Conservation (phyloP, 2,888 invertebrate genomes). For the Sinelater perroti region DNA sequence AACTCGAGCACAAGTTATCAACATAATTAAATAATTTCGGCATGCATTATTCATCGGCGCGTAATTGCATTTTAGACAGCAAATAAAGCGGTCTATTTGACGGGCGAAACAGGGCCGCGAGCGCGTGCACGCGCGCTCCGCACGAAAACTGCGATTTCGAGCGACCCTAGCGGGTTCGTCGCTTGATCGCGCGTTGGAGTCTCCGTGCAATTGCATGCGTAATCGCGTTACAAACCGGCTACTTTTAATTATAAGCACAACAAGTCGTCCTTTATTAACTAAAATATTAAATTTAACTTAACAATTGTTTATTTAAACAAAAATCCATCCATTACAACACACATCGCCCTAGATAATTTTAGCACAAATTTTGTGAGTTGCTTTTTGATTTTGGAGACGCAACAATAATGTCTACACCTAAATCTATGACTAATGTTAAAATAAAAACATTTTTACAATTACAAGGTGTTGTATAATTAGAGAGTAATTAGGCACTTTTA, state of each 20-base stretch:
- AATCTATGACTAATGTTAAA: too few species aligned
- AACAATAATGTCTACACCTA: too few species aligned
- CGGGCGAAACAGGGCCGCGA: too few species aligned
- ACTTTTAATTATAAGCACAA: neutral
- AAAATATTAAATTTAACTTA: neutral
- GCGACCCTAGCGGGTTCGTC: neutral
- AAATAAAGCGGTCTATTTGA: slow-evolving; percentile 2
- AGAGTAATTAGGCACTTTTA: too few species aligned
- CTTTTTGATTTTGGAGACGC: too few species aligned
- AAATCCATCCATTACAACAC: too few species aligned
- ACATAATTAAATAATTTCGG: slow-evolving; percentile 37
- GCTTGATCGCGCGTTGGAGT: neutral
- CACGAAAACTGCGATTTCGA: too few species aligned
- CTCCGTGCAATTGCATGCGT: neutral
- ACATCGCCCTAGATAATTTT: too few species aligned
- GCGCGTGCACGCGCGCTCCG: too few species aligned
- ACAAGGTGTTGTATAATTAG: too few species aligned
- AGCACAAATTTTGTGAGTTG: too few species aligned
- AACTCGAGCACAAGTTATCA: slow-evolving; percentile 30
- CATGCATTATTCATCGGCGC: slow-evolving; percentile 34
- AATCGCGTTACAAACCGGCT: neutral
- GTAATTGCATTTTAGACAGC: slow-evolving; percentile 16
- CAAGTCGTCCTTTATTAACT: neutral
- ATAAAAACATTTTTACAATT: too few species aligned
- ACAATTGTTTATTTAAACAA: neutral